Evolutionary conservation across 2,888 invertebrate species (phyloP), one percentile per base, ranked within the genome.

Genomic region (Standfussiana lucernea): DNA sequence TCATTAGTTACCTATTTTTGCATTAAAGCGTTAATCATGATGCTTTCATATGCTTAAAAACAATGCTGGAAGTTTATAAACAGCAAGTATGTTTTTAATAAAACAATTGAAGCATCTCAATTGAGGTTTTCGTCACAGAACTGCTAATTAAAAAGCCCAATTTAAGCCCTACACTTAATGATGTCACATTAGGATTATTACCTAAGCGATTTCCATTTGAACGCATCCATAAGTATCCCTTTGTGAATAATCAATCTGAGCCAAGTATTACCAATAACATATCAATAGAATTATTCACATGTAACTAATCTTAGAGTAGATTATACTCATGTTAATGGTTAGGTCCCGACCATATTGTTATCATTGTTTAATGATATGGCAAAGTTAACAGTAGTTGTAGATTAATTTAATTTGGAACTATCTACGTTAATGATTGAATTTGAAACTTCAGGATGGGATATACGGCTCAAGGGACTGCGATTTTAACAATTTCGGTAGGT

Each of bases 231-330:
- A 35, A 40, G n/a, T 50, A 56, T 24, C 62, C 42, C n/a, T 4
- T 2, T 24, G 50, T 4, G 8, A 53, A 67, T 56, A 62, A 62
- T 67, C 28, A 2, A 28, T 32, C 53, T 62, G 42, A 76, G 35
- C 35, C 7, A 35, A 40, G 53, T 21, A 77, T 76, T 18, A 21
- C 24, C 32, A 37, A 62, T 45, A 82, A 15, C 5, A n/a, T 61
- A 77, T 56, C 68, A 79, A 78, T 78, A n/a, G 35, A 68, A 78
- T 79, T 78, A 83, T 28, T 64, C 35, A 8, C 24, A 40, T 68
- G 78, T 77, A 64, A 83, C 62, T 79, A 80, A 78, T 83, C 56
- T 59, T 37, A 50, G 1, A 69, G 37, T 32, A 78, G 79, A 83
- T 78, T 69, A 77, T n/a, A 7, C 6, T 28, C 32, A 24, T 45